phyloP scores from a whole-genome alignment of 2,113 vertebrate genomes.

The Calypte anna region DNA sequence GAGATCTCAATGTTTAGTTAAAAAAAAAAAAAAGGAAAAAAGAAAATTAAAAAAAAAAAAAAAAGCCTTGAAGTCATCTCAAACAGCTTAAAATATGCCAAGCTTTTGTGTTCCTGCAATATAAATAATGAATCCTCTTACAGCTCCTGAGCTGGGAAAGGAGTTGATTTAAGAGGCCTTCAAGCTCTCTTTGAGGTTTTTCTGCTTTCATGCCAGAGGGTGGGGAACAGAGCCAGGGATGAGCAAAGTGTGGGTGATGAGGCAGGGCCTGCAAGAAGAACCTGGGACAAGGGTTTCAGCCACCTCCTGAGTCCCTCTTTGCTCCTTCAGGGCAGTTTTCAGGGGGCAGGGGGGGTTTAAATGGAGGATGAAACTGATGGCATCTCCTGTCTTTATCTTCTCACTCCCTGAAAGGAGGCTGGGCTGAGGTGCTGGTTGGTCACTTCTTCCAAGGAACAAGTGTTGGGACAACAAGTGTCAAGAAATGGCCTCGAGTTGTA shows the following conservation, averaged over 20 bases:
- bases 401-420: too few relatives aligned
- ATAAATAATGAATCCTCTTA: slow-evolving; percentile 76
- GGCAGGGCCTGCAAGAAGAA: neutral
- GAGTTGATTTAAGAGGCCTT: slow-evolving; percentile 61
- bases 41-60: neutral
- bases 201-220: neutral
- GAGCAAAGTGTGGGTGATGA: neutral
- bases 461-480: too few relatives aligned
- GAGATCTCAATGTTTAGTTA: slow-evolving; percentile 13
- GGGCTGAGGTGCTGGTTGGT: too few relatives aligned
- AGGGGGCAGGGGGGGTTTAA: neutral
- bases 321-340: neutral
- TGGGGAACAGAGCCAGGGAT: neutral
- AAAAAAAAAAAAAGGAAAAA: neutral
- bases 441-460: too few relatives aligned
- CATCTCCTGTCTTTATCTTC: neutral
- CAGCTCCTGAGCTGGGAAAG: slow-evolving; percentile 46
- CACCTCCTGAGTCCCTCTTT: neutral
- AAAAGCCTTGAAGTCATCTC: slow-evolving; percentile 61
- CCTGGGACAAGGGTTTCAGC: neutral
- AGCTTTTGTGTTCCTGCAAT: slow-evolving; percentile 68
- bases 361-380: neutral
- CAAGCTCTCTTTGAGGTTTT: slow-evolving; percentile 1
- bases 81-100: slow-evolving; percentile 57
- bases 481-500: too few relatives aligned